phyloP scores from a whole-genome alignment of 2,797 vertebrate genomes.

The Miichthys miiuy region DNA sequence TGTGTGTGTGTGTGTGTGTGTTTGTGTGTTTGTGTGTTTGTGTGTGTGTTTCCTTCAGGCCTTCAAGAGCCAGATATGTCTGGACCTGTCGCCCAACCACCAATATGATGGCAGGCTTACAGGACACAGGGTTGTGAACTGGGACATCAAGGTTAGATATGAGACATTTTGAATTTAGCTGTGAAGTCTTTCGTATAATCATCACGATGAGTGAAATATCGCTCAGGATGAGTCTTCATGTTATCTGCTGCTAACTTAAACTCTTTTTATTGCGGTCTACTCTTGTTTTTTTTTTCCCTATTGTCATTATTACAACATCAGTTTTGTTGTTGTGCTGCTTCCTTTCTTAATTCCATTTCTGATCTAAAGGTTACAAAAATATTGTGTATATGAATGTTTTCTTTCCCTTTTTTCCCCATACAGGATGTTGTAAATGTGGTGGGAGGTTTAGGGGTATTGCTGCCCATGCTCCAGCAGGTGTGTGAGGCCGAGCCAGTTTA shows the following conservation, averaged over 20 bases:
- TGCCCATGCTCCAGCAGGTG: conserved; percentile 93
- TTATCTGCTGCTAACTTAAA: neutral
- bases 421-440: conserved; percentile 95
- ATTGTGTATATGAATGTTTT: neutral
- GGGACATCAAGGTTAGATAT: conserved; percentile 92
- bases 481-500: conserved; percentile 86
- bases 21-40: neutral
- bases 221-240: neutral
- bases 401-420: neutral
- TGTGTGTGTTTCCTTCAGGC: conserved; percentile 83
- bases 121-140: conserved; percentile 94
- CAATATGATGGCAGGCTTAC: conserved; percentile 94
- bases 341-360: neutral
- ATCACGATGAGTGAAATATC: neutral
- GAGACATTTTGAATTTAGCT: neutral
- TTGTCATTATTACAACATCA: neutral
- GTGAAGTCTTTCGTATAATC: neutral
- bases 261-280: neutral
- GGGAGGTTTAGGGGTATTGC: conserved; percentile 91
- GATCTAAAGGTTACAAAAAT: neutral
- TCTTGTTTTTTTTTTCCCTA: conserved; percentile 5
- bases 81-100: conserved; percentile 93
- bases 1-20: neutral
- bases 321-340: neutral
- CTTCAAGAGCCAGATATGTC: conserved; percentile 95